phyloP scores from a whole-genome alignment of 2,888 invertebrate genomes.

The Meiosimyza decipiens region DNA sequence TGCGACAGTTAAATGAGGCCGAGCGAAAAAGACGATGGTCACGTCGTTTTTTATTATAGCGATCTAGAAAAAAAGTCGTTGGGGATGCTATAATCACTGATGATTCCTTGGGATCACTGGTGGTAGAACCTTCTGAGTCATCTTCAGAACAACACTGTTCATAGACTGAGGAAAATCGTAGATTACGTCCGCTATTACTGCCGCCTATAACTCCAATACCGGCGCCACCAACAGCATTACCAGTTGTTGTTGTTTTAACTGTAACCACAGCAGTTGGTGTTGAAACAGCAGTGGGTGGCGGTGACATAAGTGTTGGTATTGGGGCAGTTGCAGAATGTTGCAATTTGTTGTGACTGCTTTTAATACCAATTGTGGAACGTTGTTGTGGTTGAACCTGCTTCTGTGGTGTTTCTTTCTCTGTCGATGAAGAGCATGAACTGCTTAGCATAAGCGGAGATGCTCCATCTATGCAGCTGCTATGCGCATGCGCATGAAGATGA shows the following conservation, averaged over 20 bases:
- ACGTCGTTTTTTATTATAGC: conserved; percentile 65
- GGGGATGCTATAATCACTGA: conserved; percentile 62
- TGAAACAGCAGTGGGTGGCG: conserved; percentile 55
- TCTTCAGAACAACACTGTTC: conserved; percentile 60
- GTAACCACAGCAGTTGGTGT: conserved; percentile 52
- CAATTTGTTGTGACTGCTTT: conserved; percentile 52
- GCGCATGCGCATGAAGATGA: conserved; percentile 40
- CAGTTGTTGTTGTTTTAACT: conserved; percentile 42
- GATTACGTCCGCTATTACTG: conserved; percentile 44
- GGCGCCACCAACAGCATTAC: conserved; percentile 19
- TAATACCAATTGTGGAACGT: conserved; percentile 39
- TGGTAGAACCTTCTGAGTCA: conserved; percentile 65
- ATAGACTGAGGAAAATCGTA: conserved; percentile 60
- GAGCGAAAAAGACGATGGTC: conserved; percentile 66
- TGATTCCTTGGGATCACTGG: conserved; percentile 66
- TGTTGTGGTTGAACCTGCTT: conserved; percentile 31
- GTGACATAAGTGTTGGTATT: conserved; percentile 44
- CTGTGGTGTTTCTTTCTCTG: conserved; percentile 38
- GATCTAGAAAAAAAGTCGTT: conserved; percentile 63
- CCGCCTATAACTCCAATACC: conserved; percentile 21
- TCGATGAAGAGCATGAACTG: conserved; percentile 57
- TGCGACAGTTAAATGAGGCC: conserved; percentile 67
- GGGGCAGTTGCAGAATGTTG: conserved; percentile 62
- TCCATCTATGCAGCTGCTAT: conserved; percentile 47
- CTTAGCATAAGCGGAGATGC: conserved; percentile 56